Evolutionary conservation across 2,797 vertebrate genomes (phyloP).

Genomic region (Xenops minutus): DNA sequence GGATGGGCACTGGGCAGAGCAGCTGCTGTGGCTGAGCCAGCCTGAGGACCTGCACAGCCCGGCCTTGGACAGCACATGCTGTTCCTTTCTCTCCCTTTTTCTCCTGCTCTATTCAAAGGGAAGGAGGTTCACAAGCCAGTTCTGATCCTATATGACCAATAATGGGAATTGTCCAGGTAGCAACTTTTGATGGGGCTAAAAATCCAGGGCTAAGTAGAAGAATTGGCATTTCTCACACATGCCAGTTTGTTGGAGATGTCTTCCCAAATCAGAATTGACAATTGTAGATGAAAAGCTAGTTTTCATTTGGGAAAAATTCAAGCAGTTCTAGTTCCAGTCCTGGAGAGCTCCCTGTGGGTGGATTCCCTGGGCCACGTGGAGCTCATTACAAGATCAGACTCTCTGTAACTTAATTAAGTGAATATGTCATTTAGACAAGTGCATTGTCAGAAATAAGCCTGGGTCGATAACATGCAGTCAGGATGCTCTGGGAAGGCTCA

Average conservation of each 20-base stretch:
- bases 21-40: neutral
- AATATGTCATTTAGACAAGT: neutral
- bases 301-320: neutral
- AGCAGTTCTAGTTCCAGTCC: neutral
- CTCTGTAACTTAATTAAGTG: neutral
- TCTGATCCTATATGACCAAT: neutral
- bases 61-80: neutral
- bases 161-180: neutral
- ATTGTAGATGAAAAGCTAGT: neutral
- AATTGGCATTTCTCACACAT: neutral
- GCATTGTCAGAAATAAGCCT: neutral
- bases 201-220: neutral
- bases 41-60: neutral
- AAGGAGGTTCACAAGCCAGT: neutral
- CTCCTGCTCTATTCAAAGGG: neutral
- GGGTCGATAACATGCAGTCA: rapidly evolving
- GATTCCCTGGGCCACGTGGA: neutral
- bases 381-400: neutral
- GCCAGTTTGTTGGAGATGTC: neutral
- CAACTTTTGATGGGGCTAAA: neutral
- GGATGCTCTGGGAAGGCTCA: neutral
- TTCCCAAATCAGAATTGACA: neutral
- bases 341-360: neutral
- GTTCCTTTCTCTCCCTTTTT: neutral
- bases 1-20: rapidly evolving